phyloP scores from a whole-genome alignment of 92 coral and sea anemone genomes.

The Epizoanthus rinbou region DNA sequence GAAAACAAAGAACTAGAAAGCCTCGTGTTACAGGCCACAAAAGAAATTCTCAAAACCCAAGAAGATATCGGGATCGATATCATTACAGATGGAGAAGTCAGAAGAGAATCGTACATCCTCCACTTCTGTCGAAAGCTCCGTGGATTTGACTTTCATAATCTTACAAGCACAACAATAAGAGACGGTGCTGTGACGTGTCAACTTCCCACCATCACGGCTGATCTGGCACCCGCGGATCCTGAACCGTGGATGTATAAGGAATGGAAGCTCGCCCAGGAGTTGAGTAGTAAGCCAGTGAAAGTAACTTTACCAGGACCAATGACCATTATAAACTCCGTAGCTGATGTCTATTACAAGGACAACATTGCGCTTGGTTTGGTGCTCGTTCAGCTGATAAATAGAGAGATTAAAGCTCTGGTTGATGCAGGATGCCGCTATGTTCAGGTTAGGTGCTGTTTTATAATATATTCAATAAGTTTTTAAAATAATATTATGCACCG shows the following conservation, averaged over 20 bases:
- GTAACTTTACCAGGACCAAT: constrained; percentile 58
- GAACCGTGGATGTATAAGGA: constrained; percentile 55
- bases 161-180: constrained; percentile 27
- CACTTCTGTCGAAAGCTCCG: constrained; percentile 51
- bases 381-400: constrained; percentile 39
- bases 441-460: constrained; percentile 34
- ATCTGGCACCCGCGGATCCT: constrained; percentile 25
- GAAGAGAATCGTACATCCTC: constrained; percentile 49
- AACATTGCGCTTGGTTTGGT: constrained; percentile 34
- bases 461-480: too few relatives aligned
- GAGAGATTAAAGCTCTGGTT: constrained; percentile 42
- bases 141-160: constrained; percentile 50
- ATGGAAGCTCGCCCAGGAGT: constrained; percentile 46
- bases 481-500: too few relatives aligned
- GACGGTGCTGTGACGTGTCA: constrained; percentile 42
- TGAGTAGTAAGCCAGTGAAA: constrained; percentile 43
- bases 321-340: constrained; percentile 48
- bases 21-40: constrained; percentile 43
- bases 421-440: constrained; percentile 54
- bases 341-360: constrained; percentile 44
- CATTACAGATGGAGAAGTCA: constrained; percentile 58
- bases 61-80: constrained; percentile 49
- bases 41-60: constrained; percentile 50
- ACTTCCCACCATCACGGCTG: constrained; percentile 51
- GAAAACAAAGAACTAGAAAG: constrained; percentile 29